Conservation (phyloP, 2,797 vertebrate species). For the Pelochelys cantorii region DNA sequence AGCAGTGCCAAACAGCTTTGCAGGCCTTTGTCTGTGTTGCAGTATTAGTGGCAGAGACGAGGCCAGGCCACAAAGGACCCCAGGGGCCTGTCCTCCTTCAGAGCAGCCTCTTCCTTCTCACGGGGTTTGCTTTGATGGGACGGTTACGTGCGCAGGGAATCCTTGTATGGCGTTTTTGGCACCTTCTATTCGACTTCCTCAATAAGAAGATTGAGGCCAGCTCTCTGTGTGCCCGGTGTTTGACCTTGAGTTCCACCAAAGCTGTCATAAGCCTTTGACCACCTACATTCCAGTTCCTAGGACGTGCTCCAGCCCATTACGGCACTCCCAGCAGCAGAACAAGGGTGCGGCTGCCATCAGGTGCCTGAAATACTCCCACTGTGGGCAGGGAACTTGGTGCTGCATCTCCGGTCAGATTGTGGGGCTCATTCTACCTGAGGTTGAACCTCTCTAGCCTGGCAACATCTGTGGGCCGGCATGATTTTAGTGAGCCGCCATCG, state of each 20-base stretch:
- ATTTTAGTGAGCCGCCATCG: no score
- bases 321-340: background rate
- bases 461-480: no score
- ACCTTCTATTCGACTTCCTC: background rate
- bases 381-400: conserved; percentile 22
- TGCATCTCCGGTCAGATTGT: conserved; percentile 5
- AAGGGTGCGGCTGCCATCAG: conserved; percentile 35
- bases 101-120: background rate
- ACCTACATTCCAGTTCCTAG: background rate
- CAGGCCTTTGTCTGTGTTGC: background rate
- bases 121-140: accelerated
- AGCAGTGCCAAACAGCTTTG: background rate
- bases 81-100: background rate
- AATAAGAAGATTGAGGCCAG: background rate
- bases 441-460: no score
- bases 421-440: conserved; percentile 30
- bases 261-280: background rate
- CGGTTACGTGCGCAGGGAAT: background rate
- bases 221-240: background rate
- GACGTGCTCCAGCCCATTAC: background rate
- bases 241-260: background rate
- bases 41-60: background rate
- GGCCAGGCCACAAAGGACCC: background rate
- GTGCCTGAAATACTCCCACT: conserved; percentile 5
- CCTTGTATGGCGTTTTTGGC: background rate